Evolutionary conservation across 2,888 invertebrate species (phyloP).

Genomic region (Pilophorus perplexus): DNA sequence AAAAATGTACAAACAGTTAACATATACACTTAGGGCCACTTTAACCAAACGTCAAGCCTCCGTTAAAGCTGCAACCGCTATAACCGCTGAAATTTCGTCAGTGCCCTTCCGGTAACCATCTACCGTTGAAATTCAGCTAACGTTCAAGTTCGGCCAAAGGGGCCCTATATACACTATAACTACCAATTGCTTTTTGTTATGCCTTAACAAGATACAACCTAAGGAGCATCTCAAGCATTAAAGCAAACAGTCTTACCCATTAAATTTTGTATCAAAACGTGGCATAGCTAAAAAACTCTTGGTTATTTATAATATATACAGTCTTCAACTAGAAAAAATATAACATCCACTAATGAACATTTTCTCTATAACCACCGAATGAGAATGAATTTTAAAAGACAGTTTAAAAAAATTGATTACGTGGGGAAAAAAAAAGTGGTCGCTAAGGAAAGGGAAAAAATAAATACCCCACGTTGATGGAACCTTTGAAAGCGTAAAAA

Average conservation of each 20-base stretch:
- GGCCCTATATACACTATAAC: conserved; percentile 42
- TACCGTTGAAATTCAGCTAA: too few relatives aligned
- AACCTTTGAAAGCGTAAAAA: not conserved
- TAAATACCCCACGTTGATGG: not conserved
- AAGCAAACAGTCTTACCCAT: conserved; percentile 40
- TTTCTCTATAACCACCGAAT: conserved; percentile 35
- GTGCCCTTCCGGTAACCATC: too few relatives aligned
- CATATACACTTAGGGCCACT: too few relatives aligned
- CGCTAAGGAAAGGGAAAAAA: conserved; percentile 12
- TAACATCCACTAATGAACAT: conserved; percentile 40
- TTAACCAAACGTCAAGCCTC: too few relatives aligned
- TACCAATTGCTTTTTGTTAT: conserved; percentile 41
- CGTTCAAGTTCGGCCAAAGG: too few relatives aligned
- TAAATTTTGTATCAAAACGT: conserved; percentile 39
- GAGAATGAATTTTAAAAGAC: conserved; percentile 14
- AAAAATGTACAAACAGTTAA: conserved; percentile 41
- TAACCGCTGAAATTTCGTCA: too few relatives aligned
- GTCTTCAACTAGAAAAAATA: conserved; percentile 40
- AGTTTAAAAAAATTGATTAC: not conserved
- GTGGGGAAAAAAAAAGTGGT: not conserved
- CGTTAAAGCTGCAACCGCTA: too few relatives aligned
- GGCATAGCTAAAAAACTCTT: conserved; percentile 41
- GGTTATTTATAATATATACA: conserved; percentile 41
- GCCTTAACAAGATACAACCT: conserved; percentile 38
- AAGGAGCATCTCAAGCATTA: conserved; percentile 38